phyloP scores from a whole-genome alignment of 2,797 vertebrate species.

The Scleropages formosus region DNA sequence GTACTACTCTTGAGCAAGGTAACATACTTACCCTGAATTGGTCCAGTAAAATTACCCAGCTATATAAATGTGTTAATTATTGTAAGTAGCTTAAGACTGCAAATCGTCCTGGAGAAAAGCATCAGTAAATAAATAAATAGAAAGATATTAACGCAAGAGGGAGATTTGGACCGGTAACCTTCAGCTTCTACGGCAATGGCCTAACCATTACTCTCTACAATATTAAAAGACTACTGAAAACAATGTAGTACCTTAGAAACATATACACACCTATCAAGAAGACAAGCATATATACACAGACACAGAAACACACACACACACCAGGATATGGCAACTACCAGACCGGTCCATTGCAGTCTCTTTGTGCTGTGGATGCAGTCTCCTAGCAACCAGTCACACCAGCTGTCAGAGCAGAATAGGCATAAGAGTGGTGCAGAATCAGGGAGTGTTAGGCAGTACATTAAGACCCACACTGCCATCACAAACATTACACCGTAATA shows the following conservation, averaged over 20 bases:
- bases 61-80: no score
- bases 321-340: conserved; percentile 80
- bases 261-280: conserved; percentile 32
- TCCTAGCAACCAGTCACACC: conserved; percentile 89
- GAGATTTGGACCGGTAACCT: no score
- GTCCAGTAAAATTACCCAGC: no score
- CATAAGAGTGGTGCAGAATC: conserved; percentile 63
- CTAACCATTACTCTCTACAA: not conserved
- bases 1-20: no score
- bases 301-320: conserved; percentile 47
- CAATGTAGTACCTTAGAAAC: not conserved
- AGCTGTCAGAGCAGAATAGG: conserved; percentile 74
- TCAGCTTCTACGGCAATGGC: not conserved
- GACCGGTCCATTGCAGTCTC: conserved; percentile 83
- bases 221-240: not conserved
- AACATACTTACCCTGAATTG: no score
- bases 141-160: no score
- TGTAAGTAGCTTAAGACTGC: no score
- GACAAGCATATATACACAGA: conserved; percentile 7
- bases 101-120: no score
- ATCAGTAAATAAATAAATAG: no score
- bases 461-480: not conserved
- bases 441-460: conserved; percentile 52
- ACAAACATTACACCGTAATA: not conserved
- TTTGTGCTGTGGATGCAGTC: conserved; percentile 87